A percentile compares a stretch with the other conserved stretches of the same genome.
Evolutionary conservation across 2,888 invertebrate genomes (phyloP).

Genomic region (Cosmia trapezina): DNA sequence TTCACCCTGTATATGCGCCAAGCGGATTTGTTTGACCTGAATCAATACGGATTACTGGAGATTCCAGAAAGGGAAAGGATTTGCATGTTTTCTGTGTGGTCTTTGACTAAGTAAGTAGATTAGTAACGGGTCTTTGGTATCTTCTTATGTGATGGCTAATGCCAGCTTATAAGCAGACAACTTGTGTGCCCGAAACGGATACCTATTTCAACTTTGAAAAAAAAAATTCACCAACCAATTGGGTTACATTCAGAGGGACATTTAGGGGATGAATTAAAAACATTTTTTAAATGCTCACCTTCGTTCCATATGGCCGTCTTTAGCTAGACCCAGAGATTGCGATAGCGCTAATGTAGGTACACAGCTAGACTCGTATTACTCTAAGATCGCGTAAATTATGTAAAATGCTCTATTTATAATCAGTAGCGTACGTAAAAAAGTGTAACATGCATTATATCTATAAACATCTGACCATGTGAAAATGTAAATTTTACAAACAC

Average conservation of each 20-base stretch:
- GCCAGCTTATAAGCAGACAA: too few relatives aligned
- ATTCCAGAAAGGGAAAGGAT: slow-evolving; percentile 6
- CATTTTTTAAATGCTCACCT: too few relatives aligned
- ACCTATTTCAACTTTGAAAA: too few relatives aligned
- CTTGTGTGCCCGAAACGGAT: too few relatives aligned
- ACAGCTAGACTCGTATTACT: not conserved
- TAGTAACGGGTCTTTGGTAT: too few relatives aligned
- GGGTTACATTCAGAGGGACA: too few relatives aligned
- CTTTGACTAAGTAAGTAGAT: not conserved
- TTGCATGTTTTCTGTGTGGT: slow-evolving; percentile 21
- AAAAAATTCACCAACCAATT: too few relatives aligned
- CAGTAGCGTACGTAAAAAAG: slow-evolving; percentile 41
- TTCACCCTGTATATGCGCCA: slow-evolving; percentile 32
- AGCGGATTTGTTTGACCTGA: slow-evolving; percentile 14
- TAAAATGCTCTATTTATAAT: slow-evolving; percentile 35
- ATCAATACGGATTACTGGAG: slow-evolving; percentile 17
- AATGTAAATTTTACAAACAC: slow-evolving; percentile 57
- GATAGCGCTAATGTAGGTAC: too few relatives aligned
- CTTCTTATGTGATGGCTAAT: too few relatives aligned
- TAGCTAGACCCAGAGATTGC: too few relatives aligned
- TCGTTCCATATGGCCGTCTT: too few relatives aligned
- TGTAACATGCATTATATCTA: slow-evolving; percentile 20
- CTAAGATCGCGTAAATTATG: slow-evolving; percentile 33
- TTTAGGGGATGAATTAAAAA: too few relatives aligned
- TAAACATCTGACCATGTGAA: slow-evolving; percentile 33